These are phyloP conservation scores for Galaxea fascicularis DNA, from an alignment of 92 coral and sea anemone genomes.

Conservation along the genomic window DNA sequence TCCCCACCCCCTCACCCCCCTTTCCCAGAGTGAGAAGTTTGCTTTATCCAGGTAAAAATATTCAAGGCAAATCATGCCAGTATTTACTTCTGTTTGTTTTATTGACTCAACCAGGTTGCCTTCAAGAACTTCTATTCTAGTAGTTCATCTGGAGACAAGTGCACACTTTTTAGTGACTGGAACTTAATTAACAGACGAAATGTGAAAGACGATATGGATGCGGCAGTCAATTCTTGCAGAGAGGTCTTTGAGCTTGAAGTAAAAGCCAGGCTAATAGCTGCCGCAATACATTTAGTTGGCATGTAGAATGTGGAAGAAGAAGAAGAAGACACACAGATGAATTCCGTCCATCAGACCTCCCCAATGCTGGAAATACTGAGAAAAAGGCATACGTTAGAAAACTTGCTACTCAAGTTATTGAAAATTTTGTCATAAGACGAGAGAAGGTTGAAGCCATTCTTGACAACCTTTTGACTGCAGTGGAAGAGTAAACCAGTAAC, in stretches of 20 bases:
- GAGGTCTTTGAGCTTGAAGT: slow-evolving; percentile 66
- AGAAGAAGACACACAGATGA: slow-evolving; percentile 48
- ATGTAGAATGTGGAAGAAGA: slow-evolving; percentile 48
- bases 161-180: slow-evolving; percentile 73
- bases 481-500: slow-evolving; percentile 9
- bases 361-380: slow-evolving; percentile 40
- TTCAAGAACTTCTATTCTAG: slow-evolving; percentile 58
- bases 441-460: slow-evolving; percentile 59
- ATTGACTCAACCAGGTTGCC: slow-evolving; percentile 26
- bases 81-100: neutral
- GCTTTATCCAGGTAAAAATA: neutral
- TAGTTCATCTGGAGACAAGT: slow-evolving; percentile 66
- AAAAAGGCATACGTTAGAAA: slow-evolving; percentile 51
- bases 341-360: slow-evolving; percentile 14
- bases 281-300: slow-evolving; percentile 68
- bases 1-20: too few species aligned
- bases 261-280: slow-evolving; percentile 68
- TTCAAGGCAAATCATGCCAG: neutral
- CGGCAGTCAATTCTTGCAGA: slow-evolving; percentile 71
- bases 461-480: slow-evolving; percentile 50
- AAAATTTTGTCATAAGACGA: slow-evolving; percentile 50
- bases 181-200: slow-evolving; percentile 78
- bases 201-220: slow-evolving; percentile 69
- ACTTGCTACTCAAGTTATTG: slow-evolving; percentile 63
- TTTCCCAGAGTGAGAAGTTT: too few species aligned